Conservation (phyloP, 2,113 vertebrate species). For the Myotis davidii region DNA sequence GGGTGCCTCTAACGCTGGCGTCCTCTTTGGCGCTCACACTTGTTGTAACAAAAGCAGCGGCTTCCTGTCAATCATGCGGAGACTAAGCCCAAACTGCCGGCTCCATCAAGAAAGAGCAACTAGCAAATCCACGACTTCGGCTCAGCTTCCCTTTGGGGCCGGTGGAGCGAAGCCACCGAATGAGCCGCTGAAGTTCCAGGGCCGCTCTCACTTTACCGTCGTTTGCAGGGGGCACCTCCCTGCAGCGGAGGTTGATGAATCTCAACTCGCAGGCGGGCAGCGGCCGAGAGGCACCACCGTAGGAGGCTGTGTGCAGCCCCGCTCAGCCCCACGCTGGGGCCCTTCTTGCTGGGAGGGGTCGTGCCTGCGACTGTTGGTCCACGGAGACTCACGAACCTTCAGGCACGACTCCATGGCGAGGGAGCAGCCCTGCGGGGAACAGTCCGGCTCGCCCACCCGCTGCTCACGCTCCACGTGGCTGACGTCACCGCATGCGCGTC, state of each 20-base stretch:
- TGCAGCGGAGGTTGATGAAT: background rate
- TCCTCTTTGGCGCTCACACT: background rate
- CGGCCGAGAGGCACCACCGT: rapidly evolving
- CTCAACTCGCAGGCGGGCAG: background rate
- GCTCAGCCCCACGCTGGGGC: too few relatives aligned
- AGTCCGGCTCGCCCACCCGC: too few relatives aligned
- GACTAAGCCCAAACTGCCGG: background rate
- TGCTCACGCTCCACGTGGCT: background rate
- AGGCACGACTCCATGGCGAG: too few relatives aligned
- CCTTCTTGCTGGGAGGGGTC: too few relatives aligned
- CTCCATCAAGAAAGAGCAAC: rapidly evolving
- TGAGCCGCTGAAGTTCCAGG: background rate
- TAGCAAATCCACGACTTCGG: background rate
- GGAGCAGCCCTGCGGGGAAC: too few relatives aligned
- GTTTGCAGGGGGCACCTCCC: background rate
- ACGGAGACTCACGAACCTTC: too few relatives aligned
- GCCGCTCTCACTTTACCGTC: too few relatives aligned
- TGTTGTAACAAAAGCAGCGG: background rate
- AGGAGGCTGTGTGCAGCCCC: too few relatives aligned
- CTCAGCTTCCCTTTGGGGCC: background rate
- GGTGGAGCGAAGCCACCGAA: background rate
- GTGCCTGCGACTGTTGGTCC: too few relatives aligned
- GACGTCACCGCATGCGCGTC: rapidly evolving
- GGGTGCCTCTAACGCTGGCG: rapidly evolving
- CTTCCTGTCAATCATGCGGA: background rate